Percentiles rank a stretch among this genome's conserved stretches.
phyloP scores from a whole-genome alignment of 30 jellyfish, hydroid and myxozoan genomes.

The Phacellophora camtschatica region DNA sequence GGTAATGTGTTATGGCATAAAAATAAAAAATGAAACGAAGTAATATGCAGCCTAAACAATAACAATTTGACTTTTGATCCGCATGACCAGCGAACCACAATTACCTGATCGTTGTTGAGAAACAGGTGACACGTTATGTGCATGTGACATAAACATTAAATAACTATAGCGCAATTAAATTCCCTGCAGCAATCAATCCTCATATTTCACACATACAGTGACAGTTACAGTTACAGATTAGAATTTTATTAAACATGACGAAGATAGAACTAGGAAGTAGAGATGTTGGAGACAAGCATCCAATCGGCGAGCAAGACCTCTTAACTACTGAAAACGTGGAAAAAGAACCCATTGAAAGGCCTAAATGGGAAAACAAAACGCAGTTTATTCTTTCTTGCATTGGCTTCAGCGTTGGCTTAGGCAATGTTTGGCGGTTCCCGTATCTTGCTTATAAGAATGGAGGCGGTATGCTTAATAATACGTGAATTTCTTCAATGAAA shows the following conservation, averaged over 20 bases:
- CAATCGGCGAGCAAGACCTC: background rate
- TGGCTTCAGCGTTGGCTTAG: conserved; percentile 92
- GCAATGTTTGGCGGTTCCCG: conserved; percentile 93
- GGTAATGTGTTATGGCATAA: background rate
- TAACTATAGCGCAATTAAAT: too few species aligned
- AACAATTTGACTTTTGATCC: conserved; percentile 33
- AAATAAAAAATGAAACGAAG: too few species aligned
- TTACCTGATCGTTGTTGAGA: background rate
- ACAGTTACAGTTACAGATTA: too few species aligned
- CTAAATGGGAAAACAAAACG: conserved; percentile 82
- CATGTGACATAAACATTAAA: background rate
- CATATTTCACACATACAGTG: too few species aligned
- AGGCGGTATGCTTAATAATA: conserved; percentile 70
- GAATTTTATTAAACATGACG: too few species aligned
- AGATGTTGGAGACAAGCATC: conserved; percentile 24
- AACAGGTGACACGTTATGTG: conserved; percentile 46
- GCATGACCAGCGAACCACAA: conserved; percentile 3
- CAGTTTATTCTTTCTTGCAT: conserved; percentile 83
- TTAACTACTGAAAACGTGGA: background rate
- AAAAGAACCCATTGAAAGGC: conserved; percentile 31
- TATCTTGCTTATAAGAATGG: conserved; percentile 88
- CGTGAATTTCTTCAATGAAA: too few species aligned
- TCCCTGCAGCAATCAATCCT: too few species aligned
- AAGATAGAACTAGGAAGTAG: conserved; percentile 39
- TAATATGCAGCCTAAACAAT: background rate